These are phyloP conservation scores for Acrobasis repandana DNA, from an alignment of 2,888 invertebrate genomes.

Conservation along the genomic window DNA sequence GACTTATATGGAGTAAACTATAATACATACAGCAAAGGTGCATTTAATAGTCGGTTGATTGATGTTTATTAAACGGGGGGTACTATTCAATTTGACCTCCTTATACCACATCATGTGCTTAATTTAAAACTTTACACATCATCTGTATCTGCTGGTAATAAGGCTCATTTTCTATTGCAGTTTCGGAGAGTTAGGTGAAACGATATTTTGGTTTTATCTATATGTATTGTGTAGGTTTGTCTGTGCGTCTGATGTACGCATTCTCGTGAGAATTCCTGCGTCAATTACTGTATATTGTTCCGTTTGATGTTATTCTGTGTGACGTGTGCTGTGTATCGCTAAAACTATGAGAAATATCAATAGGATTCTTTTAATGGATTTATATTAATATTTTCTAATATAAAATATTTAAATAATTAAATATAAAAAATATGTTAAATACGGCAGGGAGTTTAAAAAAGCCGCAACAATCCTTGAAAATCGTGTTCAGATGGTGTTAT, in stretches of 20 bases:
- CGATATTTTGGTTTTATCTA: constrained; percentile 11
- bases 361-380: no score
- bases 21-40: constrained; percentile 38
- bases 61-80: constrained; percentile 38
- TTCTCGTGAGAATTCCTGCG: constrained; percentile 32
- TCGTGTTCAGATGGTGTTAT: no score
- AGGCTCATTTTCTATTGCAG: constrained; percentile 11
- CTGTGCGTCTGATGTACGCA: constrained; percentile 27
- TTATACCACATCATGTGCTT: constrained; percentile 15
- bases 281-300: constrained; percentile 32
- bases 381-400: no score
- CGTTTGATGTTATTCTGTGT: constrained; percentile 31
- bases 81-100: constrained; percentile 33
- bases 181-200: background rate
- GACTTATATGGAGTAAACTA: constrained; percentile 27
- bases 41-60: constrained; percentile 40
- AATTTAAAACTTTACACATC: background rate
- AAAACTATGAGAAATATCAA: background rate
- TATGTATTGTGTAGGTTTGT: constrained; percentile 25
- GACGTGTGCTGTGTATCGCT: constrained; percentile 16
- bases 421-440: no score
- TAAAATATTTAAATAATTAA: no score
- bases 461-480: no score
- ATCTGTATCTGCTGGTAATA: background rate
- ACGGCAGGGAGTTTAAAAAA: no score